Evolutionary conservation across 2,888 invertebrate species (phyloP), one percentile per base, ranked within the genome.

Genomic region (Elaeidobius kamerunicus): DNA sequence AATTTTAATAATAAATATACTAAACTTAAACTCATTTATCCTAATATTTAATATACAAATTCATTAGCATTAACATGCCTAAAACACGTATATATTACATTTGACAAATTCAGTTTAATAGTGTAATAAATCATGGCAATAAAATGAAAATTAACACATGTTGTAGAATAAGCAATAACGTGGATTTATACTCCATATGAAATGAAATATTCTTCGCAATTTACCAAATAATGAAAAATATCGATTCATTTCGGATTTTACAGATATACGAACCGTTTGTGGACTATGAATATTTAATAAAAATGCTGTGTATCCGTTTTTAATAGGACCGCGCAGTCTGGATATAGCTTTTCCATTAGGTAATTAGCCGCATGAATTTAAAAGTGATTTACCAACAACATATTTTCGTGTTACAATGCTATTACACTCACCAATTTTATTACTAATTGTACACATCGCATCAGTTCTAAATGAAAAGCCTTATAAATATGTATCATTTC

Each of bases 111-210:
- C 39, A 40, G 17, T 23, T 40, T 51, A 52, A 45, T 45, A 38
- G 20, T 32, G 15, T 40, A 39, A 52, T 43, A 52, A 52, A 52
- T 52, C 44, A 52, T 45, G 44, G 23, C 30, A 45, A 45, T 45
- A 52, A 52, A 52, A 52, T 32, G 32, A 49, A 51, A 48, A 43
- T 43, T 48, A 48, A 53, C 48, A 53, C 48, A 42, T 40, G 54
- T 49, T 49, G 38, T 23, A 27, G 38, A 40, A 49, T 49, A 44
- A 40, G 20, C 40, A 20, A 30, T 47, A 47, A 47, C 64, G 61
- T 62, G 59, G 63, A 66, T 66, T 66, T 65, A 66, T 67, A 65
- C 65, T 65, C 65, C 65, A 65, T 65, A 65, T 60, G 50, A 57
- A 60, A 61, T 60, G 61, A 57, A 60, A 61, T 64, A 64, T 63